A percentile compares a stretch with the other conserved stretches of the same genome.
Evolutionary conservation across 2,797 vertebrate genomes (phyloP).

Genomic region (Microtus obscurus): DNA sequence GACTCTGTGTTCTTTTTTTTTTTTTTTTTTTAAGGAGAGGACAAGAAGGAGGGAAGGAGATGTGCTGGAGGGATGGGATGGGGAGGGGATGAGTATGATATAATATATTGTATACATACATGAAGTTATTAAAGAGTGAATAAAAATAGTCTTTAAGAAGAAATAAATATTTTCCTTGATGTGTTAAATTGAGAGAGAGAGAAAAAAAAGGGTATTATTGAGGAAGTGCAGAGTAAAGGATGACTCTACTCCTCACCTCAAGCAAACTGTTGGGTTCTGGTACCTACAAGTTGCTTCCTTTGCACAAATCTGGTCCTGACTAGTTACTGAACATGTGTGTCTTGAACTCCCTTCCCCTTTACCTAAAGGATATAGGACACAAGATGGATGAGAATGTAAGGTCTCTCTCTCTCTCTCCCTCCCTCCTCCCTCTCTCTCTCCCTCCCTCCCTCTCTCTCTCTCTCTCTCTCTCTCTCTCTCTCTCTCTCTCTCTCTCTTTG

Average conservation of each 20-base stretch:
- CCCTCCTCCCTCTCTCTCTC: neutral
- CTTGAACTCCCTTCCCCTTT: neutral
- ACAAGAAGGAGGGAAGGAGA: neutral
- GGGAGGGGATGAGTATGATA: too few species aligned
- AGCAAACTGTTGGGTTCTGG: neutral
- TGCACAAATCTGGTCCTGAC: neutral
- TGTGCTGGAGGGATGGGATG: neutral
- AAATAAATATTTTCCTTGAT: neutral
- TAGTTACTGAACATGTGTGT: neutral
- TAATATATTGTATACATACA: neutral
- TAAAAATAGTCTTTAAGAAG: neutral
- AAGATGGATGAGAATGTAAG: neutral
- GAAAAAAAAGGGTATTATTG: neutral
- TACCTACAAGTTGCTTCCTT: neutral
- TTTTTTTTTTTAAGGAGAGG: neutral
- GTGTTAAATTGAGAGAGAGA: too few species aligned
- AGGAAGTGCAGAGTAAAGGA: neutral
- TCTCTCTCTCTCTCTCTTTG: neutral
- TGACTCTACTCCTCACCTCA: neutral
- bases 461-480: neutral
- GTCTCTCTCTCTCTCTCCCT: neutral
- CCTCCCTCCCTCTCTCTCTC: neutral
- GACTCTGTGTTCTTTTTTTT: neutral
- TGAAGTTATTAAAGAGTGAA: neutral
- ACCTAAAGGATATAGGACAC: neutral